Base-by-base conservation (phyloP, 2,113 vertebrate genomes). In the Limnothrissa miodon region DNA sequence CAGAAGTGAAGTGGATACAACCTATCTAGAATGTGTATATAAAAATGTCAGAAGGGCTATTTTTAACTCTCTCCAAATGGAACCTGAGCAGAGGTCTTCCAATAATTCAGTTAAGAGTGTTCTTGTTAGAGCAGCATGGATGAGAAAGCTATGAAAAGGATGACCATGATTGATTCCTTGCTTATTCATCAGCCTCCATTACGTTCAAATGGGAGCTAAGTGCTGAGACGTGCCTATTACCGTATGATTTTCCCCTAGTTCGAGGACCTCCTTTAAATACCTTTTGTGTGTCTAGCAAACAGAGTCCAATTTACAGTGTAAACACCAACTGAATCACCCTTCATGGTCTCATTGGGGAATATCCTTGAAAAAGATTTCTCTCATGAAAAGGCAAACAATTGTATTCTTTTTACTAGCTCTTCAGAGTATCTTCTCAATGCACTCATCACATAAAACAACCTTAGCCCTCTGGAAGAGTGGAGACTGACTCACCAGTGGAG, bases 401-500 rank as follows among this genome's bases (percentile, higher is more conserved):
- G 33, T 70, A 1, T 13, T 13, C 33, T 33, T 56, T 62, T 62
- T 74, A 74, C 66, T 17, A 33, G 11, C 17, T 17, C 0, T 4
- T 33, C 36, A 33, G 10, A 13, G 48, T 21, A 51, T 51, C 5
- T 51, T 51, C 48, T 19, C 17, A 51, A 51, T 19, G 15, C 13
- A 51, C 48, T 23, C 51, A 5, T 23, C 51, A 19, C 19, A 56
- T 23, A 23, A 56, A 56, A 23, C 5, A n/a, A n/a, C n/a, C n/a
- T n/a, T 5, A 5, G 21, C 51, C 51, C 21, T 23, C 51, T 56
- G 51, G 19, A 39, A 19, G 78, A 21, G 10, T 25, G 25, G 21
- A 0, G 10, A 78, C 1, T 25, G 39, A 88, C 88, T 81, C 87
- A 99, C 98, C 98, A 94, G 97, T 96, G 0, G 96, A 95, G 92